Evolutionary conservation across 2,888 invertebrate species (phyloP), one percentile per base, ranked within the genome.

Genomic region (Troides oblongomaculatus): DNA sequence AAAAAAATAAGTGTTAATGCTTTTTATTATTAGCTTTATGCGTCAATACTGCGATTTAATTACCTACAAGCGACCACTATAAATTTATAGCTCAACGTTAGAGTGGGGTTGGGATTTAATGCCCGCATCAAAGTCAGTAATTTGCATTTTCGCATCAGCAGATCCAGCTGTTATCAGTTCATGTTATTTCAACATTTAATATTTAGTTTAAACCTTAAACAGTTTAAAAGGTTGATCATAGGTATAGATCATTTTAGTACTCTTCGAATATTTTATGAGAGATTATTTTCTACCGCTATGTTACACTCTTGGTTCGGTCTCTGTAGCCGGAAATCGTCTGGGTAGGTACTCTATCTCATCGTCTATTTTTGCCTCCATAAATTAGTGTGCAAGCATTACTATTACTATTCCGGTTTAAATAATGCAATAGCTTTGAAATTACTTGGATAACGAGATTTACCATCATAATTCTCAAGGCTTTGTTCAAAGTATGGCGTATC

Each of bases 21-120:
- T n/a, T 53, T 53, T n/a, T 53, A 53, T n/a, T 12, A 53, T n/a
- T n/a, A n/a, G n/a, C 8, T 18, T n/a, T 53, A 53, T n/a, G n/a
- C 6, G 18, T n/a, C 18, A 53, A 53, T 46, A 53, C 18, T n/a
- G 6, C 53, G n/a, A 53, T 1, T 53, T 53, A 5, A n/a, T 53
- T 53, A 53, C 6, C 53, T n/a, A n/a, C n/a, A 5, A n/a, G 53
- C 53, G 2, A 46, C 46, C 46, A 46, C 61, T 57, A 65, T 56
- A 46, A 69, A 65, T 65, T 65, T 64, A 69, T 69, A 60, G 64
- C 68, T 69, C 69, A 69, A 65, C 43, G 69, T 65, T 65, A 69
- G 43, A 57, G 39, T 69, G 64, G 64, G 61, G 69, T 57, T 61
- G 30, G 69, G 65, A 69, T 61, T 69, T 69, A 61, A 65, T 69